Conservation (phyloP, 2,113 vertebrate genomes). For the Podiceps cristatus region DNA sequence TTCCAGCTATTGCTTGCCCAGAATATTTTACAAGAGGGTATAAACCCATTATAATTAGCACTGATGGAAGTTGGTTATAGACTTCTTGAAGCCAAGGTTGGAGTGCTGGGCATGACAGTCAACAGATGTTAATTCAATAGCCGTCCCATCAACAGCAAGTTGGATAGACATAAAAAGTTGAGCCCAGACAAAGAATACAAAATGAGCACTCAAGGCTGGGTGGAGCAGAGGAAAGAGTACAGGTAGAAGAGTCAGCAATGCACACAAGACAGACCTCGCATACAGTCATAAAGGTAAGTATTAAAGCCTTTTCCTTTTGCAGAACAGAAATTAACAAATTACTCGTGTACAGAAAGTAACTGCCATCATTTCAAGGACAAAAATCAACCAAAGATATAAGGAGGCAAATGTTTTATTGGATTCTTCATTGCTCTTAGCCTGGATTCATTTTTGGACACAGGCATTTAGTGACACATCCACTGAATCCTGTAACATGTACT, state of each 20-base stretch:
- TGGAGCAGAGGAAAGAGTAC: background rate
- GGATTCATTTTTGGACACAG: background rate
- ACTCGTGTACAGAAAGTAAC: background rate
- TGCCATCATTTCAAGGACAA: background rate
- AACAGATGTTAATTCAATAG: background rate
- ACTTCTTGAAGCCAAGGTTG: background rate
- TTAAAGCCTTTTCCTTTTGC: background rate
- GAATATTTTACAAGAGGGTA: background rate
- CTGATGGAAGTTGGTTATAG: background rate
- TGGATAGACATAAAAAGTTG: background rate
- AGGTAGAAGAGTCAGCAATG: background rate
- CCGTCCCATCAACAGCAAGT: accelerated
- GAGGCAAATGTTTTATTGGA: background rate
- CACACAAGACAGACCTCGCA: background rate
- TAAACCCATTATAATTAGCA: background rate
- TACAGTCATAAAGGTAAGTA: background rate
- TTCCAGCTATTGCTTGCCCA: background rate
- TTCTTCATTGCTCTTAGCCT: background rate
- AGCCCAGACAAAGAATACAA: background rate
- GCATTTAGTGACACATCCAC: background rate
- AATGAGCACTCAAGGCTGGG: background rate
- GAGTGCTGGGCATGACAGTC: background rate
- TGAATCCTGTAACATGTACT: background rate
- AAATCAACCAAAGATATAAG: background rate
- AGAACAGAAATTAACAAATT: background rate